Percentiles rank a stretch among this genome's conserved stretches.
Conservation (phyloP, 2,797 vertebrate species). For the Glossophaga mutica region DNA sequence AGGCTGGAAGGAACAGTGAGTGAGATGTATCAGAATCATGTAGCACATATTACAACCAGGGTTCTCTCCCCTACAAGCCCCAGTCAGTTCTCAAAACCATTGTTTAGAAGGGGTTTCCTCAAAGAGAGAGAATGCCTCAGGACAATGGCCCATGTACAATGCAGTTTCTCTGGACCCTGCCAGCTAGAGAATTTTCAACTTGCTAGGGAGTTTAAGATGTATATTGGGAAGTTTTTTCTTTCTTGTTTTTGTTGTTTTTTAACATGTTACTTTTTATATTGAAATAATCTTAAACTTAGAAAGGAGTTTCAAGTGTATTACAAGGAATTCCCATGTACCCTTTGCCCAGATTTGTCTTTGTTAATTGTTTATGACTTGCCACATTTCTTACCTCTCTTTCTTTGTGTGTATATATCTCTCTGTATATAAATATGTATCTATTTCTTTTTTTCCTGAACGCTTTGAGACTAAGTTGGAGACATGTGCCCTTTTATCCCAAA, state of each 20-base stretch:
- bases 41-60: not conserved
- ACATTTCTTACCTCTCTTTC: not conserved
- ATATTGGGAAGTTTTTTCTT: not conserved
- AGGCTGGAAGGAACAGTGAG: not conserved
- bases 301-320: not conserved
- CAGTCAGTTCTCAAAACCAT: not conserved
- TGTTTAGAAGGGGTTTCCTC: not conserved
- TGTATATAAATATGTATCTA: not conserved
- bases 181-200: not conserved
- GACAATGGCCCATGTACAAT: fast-evolving
- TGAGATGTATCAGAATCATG: not conserved
- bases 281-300: slow-evolving; percentile 12
- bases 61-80: not conserved
- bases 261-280: not conserved
- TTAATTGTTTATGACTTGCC: not conserved
- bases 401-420: not conserved
- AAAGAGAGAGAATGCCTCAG: not conserved
- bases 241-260: not conserved
- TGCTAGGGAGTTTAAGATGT: not conserved
- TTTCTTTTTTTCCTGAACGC: not conserved
- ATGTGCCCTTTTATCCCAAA: not conserved
- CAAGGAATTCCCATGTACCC: not conserved
- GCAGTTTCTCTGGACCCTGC: not conserved
- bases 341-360: not conserved
- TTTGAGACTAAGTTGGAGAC: not conserved